Percentiles rank a stretch among this genome's conserved stretches.
phyloP scores from a whole-genome alignment of 1,140 invertebrate genomes.

The Phocides pigmalion region DNA sequence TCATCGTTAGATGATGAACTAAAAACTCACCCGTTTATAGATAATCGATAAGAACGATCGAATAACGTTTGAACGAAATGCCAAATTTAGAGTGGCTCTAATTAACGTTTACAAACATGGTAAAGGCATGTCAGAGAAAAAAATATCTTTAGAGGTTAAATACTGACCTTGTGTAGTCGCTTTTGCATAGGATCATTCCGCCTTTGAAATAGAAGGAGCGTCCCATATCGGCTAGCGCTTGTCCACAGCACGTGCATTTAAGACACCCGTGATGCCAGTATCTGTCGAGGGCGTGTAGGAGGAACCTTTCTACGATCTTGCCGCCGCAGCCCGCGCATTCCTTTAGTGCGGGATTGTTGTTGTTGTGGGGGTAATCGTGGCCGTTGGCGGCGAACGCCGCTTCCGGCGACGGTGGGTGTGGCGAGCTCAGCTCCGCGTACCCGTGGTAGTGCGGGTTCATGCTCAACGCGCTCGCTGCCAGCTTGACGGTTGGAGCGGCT shows the following conservation, averaged over 20 bases:
- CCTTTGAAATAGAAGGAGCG: constrained; percentile 95
- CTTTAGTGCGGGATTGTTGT: constrained; percentile 86
- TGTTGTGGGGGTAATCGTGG: constrained; percentile 82
- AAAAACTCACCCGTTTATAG: constrained; percentile 72
- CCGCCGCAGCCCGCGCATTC: constrained; percentile 88
- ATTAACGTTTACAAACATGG: constrained; percentile 55
- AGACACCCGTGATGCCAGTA: constrained; percentile 97
- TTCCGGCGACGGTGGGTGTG: constrained; percentile 87
- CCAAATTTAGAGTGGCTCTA: constrained; percentile 53
- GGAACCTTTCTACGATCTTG: constrained; percentile 94
- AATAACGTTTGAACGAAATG: constrained; percentile 50
- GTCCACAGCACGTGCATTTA: constrained; percentile 95
- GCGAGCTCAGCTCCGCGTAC: constrained; percentile 87
- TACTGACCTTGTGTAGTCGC: constrained; percentile 95
- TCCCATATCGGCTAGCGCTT: constrained; percentile 94
- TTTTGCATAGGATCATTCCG: constrained; percentile 96
- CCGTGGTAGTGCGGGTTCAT: constrained; percentile 90
- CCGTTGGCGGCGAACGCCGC: constrained; percentile 80
- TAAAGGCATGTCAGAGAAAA: constrained; percentile 19
- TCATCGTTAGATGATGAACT: constrained; percentile 74
- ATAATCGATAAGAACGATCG: constrained; percentile 72
- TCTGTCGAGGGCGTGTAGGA: constrained; percentile 94
- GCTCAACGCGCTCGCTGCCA: constrained; percentile 86
- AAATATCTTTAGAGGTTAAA: constrained; percentile 11
- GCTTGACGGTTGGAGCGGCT: constrained; percentile 84